phyloP scores from a whole-genome alignment of 2,113 vertebrate genomes.

The Cryptoleucopteryx plumbea region DNA sequence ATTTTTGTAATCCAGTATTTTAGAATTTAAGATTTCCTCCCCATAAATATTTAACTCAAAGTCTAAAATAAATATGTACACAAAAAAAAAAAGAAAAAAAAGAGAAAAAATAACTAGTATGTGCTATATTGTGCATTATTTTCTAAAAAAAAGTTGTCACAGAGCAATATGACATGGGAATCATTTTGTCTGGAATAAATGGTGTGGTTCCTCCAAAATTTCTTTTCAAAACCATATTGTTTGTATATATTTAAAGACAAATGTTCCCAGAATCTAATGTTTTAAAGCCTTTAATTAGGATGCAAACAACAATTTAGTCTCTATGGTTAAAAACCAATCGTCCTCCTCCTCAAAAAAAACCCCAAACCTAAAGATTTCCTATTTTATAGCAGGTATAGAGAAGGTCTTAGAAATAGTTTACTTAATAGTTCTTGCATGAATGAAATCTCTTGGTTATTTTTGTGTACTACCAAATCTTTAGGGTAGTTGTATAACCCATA shows the following conservation, averaged over 20 bases:
- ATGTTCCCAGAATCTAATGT: neutral
- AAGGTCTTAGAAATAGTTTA: neutral
- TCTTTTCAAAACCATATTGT: neutral
- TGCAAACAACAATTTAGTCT: neutral
- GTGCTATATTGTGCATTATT: neutral
- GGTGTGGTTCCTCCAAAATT: neutral
- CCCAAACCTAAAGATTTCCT: neutral
- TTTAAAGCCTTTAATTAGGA: neutral
- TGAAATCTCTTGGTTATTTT: neutral
- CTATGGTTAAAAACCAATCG: neutral
- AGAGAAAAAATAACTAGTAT: neutral
- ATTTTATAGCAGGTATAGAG: neutral
- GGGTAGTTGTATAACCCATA: neutral
- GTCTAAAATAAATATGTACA: neutral
- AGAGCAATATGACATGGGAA: neutral
- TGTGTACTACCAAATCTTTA: neutral
- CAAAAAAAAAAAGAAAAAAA: accelerated
- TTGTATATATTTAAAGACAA: neutral
- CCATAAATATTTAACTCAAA: neutral
- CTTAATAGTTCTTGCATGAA: neutral
- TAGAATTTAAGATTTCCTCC: neutral
- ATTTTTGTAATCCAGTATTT: neutral
- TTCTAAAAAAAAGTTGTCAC: neutral
- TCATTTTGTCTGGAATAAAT: neutral
- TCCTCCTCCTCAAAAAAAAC: too few relatives aligned